Evolutionary conservation across 2,113 vertebrate species (phyloP), one percentile per base, ranked within the genome.

Genomic region (Tachuris rubrigastra): DNA sequence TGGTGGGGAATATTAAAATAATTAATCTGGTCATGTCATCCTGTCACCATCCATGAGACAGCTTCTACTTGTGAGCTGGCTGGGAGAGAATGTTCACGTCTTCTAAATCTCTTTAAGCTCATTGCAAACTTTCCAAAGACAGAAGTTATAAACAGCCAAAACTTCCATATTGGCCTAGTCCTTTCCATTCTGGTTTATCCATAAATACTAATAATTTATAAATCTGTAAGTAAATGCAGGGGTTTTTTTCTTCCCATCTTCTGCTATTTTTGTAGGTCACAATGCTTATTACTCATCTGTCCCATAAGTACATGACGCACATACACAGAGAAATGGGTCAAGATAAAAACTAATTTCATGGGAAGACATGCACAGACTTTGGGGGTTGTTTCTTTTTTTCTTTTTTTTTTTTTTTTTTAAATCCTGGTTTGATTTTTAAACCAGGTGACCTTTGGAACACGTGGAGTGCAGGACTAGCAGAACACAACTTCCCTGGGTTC

Each of bases 181-280:
- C 25, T 14, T 80, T 80, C 75, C 50, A 22, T 69, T 85, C 47
- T 68, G 31, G 3, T 80, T 80, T 69, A 76, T 71, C 42, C 23
- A 39, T 79, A 79, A 92, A 85, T 56, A 28, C 30, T 44, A 21
- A 2, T 47, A 74, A 49, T 86, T 87, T 47, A 59, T 56, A 82
- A 62, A 78, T 72, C 19, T 62, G 63, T 49, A 85, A 66, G 30
- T 80, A 50, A 90, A 63, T 19, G 31, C 39, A 60, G 7, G 19
- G 3, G 0, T 1, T 13, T 27, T 24, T 87, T 63, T 15, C 39
- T 39, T 62, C 23, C 12, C 3, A 2, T 72, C 41, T 76, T 77
- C 62, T 93, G 42, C 68, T 87, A 14, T 4, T 91, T 94, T 94
- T 93, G 22, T 55, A 86, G 59, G 68, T 84, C 68, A 87, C 55